These are phyloP conservation scores for Ypsolopha sequella DNA, from an alignment of 2,888 invertebrate genomes.

Conservation along the genomic window DNA sequence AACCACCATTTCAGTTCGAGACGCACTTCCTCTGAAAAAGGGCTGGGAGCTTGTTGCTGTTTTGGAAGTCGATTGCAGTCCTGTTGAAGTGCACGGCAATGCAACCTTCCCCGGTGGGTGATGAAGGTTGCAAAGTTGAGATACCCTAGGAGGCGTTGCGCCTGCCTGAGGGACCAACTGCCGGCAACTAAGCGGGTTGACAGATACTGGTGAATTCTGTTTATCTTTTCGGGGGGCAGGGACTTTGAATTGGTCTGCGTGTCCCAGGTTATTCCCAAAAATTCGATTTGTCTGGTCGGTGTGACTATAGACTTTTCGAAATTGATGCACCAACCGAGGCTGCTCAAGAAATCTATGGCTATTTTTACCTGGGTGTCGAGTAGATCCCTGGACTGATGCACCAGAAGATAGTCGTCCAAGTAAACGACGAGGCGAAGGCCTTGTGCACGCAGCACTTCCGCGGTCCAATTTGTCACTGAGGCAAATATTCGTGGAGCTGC, in stretches of 20 bases:
- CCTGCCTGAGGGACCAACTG: too few species aligned
- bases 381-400: constrained; percentile 5
- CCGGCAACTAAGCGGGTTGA: too few species aligned
- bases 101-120: too few species aligned
- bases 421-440: constrained; percentile 11
- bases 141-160: too few species aligned
- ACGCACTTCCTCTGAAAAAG: too few species aligned
- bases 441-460: constrained; percentile 8
- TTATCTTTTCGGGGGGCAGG: neutral
- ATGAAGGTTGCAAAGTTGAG: too few species aligned
- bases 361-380: constrained; percentile 5
- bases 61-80: too few species aligned
- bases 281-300: constrained; percentile 10
- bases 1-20: too few species aligned
- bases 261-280: constrained; percentile 5
- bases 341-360: constrained; percentile 7
- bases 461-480: constrained; percentile 10
- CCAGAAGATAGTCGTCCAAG: constrained; percentile 16
- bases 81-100: too few species aligned
- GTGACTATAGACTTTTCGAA: constrained; percentile 9
- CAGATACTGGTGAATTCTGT: too few species aligned
- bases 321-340: constrained; percentile 13
- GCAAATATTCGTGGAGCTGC: neutral
- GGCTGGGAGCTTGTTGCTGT: too few species aligned
- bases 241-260: neutral